These are phyloP conservation scores for Drosophila ercepeae DNA, from an alignment of 1,140 invertebrate genomes.

Conservation along the genomic window DNA sequence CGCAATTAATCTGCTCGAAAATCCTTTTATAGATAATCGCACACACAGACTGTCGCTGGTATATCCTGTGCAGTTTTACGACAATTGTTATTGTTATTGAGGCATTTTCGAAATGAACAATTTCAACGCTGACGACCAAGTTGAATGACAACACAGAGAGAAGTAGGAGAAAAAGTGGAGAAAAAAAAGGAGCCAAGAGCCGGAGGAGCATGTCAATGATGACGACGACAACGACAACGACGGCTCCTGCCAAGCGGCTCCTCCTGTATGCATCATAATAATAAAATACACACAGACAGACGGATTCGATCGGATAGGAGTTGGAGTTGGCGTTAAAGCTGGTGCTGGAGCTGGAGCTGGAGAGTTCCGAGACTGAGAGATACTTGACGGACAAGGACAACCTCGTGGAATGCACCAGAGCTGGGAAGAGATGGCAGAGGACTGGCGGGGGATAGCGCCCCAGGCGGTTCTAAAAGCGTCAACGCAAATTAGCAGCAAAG, in stretches of 20 bases:
- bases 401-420: constrained; percentile 53
- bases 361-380: constrained; percentile 6
- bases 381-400: constrained; percentile 59
- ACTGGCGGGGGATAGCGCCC: constrained; percentile 52
- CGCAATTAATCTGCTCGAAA: constrained; percentile 80
- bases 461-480: constrained; percentile 80
- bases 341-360: background rate
- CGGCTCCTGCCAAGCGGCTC: constrained; percentile 49
- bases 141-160: constrained; percentile 68
- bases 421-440: constrained; percentile 1
- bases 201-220: constrained; percentile 74
- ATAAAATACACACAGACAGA: constrained; percentile 63
- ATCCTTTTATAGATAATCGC: constrained; percentile 80
- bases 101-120: constrained; percentile 83
- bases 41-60: constrained; percentile 49
- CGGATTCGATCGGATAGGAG: constrained; percentile 8
- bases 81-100: constrained; percentile 83
- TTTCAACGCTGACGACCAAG: constrained; percentile 74
- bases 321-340: background rate
- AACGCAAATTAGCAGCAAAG: constrained; percentile 82
- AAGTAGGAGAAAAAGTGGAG: constrained; percentile 12
- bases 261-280: constrained; percentile 78
- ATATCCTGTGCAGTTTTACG: constrained; percentile 80
- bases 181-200: constrained; percentile 17
- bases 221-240: constrained; percentile 43